Evolutionary conservation across 2,797 vertebrate species (phyloP), one percentile per base, ranked within the genome.

Genomic region (Valencia hispanica): DNA sequence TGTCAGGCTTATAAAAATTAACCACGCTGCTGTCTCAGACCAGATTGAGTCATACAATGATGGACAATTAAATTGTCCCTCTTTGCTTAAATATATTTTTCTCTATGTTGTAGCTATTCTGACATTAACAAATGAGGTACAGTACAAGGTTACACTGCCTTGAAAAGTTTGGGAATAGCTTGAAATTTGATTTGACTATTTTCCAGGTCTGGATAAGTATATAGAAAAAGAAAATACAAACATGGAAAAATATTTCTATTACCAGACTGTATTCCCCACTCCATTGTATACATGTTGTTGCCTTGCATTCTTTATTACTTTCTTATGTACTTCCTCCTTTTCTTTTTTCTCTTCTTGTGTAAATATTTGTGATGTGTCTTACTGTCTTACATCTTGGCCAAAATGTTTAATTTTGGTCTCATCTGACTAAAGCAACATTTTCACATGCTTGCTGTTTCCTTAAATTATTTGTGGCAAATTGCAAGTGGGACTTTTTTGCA

Each of bases 1-100:
- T 77, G 79, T 91, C 88, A 85, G 84, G 43, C 82, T 75, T 80
- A 77, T 85, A 63, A 73, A 83, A 91, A 90, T 89, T 81, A 86
- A 90, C 86, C 88, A 83, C 79, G 81, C 66, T 72, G 79, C 72
- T 84, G 72, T 59, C 66, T 75, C 65, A 73, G 79, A 81, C 47
- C 59, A 59, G 65, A 77, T 79, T 88, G 86, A 92, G 84, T 89
- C 91, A 89, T 82, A 75, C 82, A 65, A 30, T 73, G 76, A 83
- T 83, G 86, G 83, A 78, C 83, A 68, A 68, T 17, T 2, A 84
- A 81, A 78, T 63, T 66, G 36, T 51, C n/a, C 30, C 74, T 34
- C 63, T 59, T 15, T 47, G 45, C 47, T 66, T 78, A 50, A 79
- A 82, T 69, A 73, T 75, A 71, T 68, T 57, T 59, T 77, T 36